These are phyloP conservation scores for Danaus chrysippus DNA, from an alignment of 2,888 invertebrate genomes.

Conservation along the genomic window DNA sequence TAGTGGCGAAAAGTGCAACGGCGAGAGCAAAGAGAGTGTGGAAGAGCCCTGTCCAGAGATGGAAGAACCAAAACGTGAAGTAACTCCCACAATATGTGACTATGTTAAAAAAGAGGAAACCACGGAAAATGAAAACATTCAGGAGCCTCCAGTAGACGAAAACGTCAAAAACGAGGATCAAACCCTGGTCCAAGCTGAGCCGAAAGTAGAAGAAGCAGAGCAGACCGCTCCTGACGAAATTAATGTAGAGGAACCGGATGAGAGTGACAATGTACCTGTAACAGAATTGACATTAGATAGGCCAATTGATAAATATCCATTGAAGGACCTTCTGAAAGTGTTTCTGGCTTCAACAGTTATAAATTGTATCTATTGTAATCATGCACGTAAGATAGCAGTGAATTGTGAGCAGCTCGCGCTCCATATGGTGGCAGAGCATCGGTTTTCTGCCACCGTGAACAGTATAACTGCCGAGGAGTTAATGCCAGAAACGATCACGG, in stretches of 20 bases:
- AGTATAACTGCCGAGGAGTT: slow-evolving; percentile 88
- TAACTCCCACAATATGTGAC: slow-evolving; percentile 29
- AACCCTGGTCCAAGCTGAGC: slow-evolving; percentile 48
- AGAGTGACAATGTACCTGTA: slow-evolving; percentile 79
- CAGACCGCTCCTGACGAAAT: slow-evolving; percentile 48
- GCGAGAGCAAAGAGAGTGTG: slow-evolving; percentile 70
- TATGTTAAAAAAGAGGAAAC: slow-evolving; percentile 23
- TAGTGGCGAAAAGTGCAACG: slow-evolving; percentile 79
- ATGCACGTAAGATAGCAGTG: slow-evolving; percentile 90
- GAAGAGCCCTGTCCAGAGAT: slow-evolving; percentile 38
- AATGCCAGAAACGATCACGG: slow-evolving; percentile 84
- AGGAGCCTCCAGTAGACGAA: slow-evolving; percentile 36
- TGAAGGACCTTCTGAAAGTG: slow-evolving; percentile 84
- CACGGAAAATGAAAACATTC: slow-evolving; percentile 29
- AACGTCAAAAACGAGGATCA: slow-evolving; percentile 46
- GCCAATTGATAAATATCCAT: slow-evolving; percentile 86
- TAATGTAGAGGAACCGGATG: slow-evolving; percentile 52
- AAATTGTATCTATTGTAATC: slow-evolving; percentile 90
- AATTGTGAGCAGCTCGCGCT: slow-evolving; percentile 89
- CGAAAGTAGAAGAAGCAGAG: slow-evolving; percentile 54
- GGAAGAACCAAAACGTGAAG: slow-evolving; percentile 32
- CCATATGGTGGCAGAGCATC: slow-evolving; percentile 88
- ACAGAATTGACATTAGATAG: slow-evolving; percentile 86
- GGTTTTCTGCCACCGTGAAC: slow-evolving; percentile 87
- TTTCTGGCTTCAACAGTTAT: slow-evolving; percentile 84